Conservation (phyloP, 2,888 invertebrate genomes). For the Drosophila seclusa region DNA sequence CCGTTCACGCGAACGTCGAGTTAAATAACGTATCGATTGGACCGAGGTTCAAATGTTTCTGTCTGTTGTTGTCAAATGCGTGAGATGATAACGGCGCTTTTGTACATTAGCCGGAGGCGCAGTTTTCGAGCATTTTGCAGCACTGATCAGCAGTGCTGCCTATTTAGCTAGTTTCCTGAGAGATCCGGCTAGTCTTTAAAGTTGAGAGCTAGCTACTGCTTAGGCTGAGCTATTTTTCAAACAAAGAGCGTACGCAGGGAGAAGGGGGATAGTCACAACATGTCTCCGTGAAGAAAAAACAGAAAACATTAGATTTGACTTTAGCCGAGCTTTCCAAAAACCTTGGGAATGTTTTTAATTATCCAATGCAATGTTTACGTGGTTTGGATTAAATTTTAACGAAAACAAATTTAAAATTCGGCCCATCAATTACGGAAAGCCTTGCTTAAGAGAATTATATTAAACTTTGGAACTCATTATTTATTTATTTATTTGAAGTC, state of each 20-base stretch:
- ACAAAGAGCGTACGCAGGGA: background rate
- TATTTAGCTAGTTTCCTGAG: background rate
- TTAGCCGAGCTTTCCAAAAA: background rate
- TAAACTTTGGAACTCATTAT: background rate
- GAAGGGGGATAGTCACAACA: background rate
- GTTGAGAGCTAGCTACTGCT: background rate
- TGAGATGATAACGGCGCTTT: slow-evolving; percentile 51
- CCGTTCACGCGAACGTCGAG: slow-evolving; percentile 39
- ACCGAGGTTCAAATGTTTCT: slow-evolving; percentile 24
- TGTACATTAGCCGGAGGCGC: slow-evolving; percentile 16
- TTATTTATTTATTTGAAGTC: background rate
- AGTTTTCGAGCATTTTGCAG: slow-evolving; percentile 7
- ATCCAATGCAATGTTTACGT: background rate
- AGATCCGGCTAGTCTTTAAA: background rate
- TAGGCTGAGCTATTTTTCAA: background rate
- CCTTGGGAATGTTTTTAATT: too few relatives aligned
- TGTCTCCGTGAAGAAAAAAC: background rate
- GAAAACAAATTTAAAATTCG: background rate
- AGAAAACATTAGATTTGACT: background rate
- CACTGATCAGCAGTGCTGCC: background rate
- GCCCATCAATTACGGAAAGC: too few relatives aligned
- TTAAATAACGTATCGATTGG: slow-evolving; percentile 46
- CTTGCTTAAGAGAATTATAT: background rate
- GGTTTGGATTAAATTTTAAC: background rate
- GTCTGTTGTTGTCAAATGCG: slow-evolving; percentile 34